Conservation (phyloP, 2,797 vertebrate genomes). For the Etheostoma nigrum region DNA sequence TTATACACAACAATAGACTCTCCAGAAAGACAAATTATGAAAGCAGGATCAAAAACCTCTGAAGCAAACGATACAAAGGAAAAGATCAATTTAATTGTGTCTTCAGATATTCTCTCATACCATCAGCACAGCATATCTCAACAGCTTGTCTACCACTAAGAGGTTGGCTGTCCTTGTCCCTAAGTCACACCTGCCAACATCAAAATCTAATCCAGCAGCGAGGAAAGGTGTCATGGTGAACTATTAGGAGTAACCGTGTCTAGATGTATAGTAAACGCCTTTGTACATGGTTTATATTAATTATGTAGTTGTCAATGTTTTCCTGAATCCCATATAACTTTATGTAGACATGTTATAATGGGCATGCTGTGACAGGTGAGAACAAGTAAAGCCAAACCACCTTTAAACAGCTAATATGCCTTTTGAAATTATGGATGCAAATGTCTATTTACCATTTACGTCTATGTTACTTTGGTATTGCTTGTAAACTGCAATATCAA, state of each 20-base stretch:
- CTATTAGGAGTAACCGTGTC: neutral
- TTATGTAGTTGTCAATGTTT: neutral
- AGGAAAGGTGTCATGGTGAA: constrained; percentile 13
- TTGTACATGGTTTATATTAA: neutral
- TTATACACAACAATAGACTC: neutral
- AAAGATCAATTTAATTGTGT: constrained; percentile 30
- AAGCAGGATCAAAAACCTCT: neutral
- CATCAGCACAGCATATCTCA: constrained; percentile 4
- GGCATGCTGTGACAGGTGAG: neutral
- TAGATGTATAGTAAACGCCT: neutral
- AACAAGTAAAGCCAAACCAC: neutral
- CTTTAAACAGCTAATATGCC: neutral
- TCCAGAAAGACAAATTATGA: constrained; percentile 4
- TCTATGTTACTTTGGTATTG: constrained; percentile 18
- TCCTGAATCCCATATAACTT: neutral
- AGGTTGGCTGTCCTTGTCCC: constrained; percentile 33
- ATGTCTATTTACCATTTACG: neutral
- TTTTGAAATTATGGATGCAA: constrained; percentile 1
- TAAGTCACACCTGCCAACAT: constrained; percentile 23
- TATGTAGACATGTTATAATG: neutral
- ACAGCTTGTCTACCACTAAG: neutral
- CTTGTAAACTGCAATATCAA: constrained; percentile 6
- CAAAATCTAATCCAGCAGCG: constrained; percentile 35
- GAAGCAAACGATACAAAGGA: constrained; percentile 11
- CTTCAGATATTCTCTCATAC: constrained; percentile 16